phyloP scores from a whole-genome alignment of 2,888 invertebrate genomes.

The Diarsia dahlii region DNA sequence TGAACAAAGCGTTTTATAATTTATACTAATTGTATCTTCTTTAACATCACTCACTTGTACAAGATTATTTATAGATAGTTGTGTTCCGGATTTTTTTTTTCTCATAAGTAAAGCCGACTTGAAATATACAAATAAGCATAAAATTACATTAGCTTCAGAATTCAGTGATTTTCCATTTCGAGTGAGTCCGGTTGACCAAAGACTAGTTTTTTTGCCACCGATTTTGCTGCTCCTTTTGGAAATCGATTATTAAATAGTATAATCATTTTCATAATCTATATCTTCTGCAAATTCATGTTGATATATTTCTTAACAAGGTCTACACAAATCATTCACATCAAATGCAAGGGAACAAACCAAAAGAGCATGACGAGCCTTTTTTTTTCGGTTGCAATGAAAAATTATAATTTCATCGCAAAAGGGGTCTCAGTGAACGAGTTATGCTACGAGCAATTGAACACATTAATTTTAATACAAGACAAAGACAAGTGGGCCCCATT shows the following conservation, averaged over 20 bases:
- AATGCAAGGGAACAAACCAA: constrained; percentile 40
- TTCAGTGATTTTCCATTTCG: no score
- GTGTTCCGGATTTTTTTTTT: background rate
- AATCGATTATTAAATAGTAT: no score
- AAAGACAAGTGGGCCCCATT: constrained; percentile 81
- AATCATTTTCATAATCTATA: no score
- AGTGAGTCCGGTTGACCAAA: no score
- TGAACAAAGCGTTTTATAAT: constrained; percentile 20
- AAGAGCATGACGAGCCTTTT: constrained; percentile 44
- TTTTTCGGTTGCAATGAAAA: constrained; percentile 41
- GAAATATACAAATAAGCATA: no score
- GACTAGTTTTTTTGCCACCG: no score
- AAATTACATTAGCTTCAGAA: no score
- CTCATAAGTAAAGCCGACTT: no score
- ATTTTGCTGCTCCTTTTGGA: no score
- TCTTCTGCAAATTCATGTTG: constrained; percentile 4
- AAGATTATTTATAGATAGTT: background rate
- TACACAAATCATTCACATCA: background rate
- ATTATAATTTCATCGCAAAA: constrained; percentile 69
- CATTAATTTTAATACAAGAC: constrained; percentile 87
- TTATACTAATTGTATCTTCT: constrained; percentile 38
- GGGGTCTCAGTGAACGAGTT: constrained; percentile 71
- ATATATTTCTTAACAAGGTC: background rate
- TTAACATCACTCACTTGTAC: constrained; percentile 21
- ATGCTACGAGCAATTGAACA: constrained; percentile 79